A percentile compares a stretch with the other conserved stretches of the same genome.
Conservation (phyloP, 2,797 vertebrate species). For the Gila robusta region DNA sequence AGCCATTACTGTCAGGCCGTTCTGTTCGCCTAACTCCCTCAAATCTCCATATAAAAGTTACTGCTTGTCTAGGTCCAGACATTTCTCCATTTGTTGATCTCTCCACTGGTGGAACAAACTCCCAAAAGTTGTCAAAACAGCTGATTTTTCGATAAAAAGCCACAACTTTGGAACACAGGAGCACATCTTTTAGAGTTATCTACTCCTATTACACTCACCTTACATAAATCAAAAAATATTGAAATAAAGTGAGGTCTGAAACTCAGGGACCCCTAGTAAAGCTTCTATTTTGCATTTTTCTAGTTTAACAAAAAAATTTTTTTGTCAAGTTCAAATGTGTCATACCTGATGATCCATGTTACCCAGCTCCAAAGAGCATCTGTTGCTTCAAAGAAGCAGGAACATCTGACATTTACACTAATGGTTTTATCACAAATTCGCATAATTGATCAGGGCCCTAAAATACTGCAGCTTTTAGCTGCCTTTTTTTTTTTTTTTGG, state of each 20-base stretch:
- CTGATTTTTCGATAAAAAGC: neutral
- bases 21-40: neutral
- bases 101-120: neutral
- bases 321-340: neutral
- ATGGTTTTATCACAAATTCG: neutral
- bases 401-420: neutral
- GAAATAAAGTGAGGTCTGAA: neutral
- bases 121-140: constrained; percentile 4
- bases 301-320: neutral
- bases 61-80: constrained; percentile 25
- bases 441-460: neutral
- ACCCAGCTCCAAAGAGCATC: neutral
- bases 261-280: neutral
- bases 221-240: neutral
- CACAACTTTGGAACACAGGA: neutral
- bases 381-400: neutral
- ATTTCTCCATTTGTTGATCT: constrained; percentile 29
- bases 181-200: neutral
- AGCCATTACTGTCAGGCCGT: constrained; percentile 1
- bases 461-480: neutral
- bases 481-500: neutral
- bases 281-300: neutral
- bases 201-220: neutral
- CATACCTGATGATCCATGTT: no score
- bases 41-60: constrained; percentile 29